Evolutionary conservation across 2,797 vertebrate genomes (phyloP), one percentile per base, ranked within the genome.

Genomic region (Channa striata): DNA sequence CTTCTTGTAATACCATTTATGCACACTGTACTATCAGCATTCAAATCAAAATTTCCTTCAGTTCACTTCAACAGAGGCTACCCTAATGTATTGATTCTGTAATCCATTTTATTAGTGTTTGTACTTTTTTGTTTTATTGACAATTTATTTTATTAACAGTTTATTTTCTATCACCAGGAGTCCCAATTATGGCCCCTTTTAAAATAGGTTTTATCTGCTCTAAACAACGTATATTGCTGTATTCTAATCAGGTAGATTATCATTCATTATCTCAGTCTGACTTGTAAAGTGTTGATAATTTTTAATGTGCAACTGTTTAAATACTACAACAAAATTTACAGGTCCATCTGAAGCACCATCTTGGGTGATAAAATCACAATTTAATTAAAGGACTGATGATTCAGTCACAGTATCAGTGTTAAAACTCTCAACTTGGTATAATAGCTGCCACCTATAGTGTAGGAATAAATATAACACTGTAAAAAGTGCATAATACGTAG

Each of bases 241-340:
- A 30, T 51, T 33, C 54, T 69, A 81, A 83, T 87, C 70, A 84
- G 48, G 54, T 44, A 68, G 81, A 78, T 65, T 65, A 73, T 84
- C 73, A 48, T 62, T 76, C 53, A 87, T 84, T 86, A 69, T 74
- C 77, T 90, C 5, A 77, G 80, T 53, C 78, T 76, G 52, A 80
- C 81, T 90, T 93, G 85, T 88, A 91, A 81, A 78, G 83, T 85
- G 82, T 72, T 86, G 92, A 91, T 90, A 94, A n/a, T 85, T 81
- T 92, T 91, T 75, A 91, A 76, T 87, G 70, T 87, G 80, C 74
- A 87, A 88, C 78, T 77, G 66, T 79, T 88, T 78, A 82, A 88
- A 92, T 88, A 90, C 86, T 74, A 78, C 62, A 79, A 69, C n/a
- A 44, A 68, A 44, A 33, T 74, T 69, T 60, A 81, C 72, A 81